phyloP scores from a whole-genome alignment of 2,888 invertebrate genomes.

The Netelia inedita region DNA sequence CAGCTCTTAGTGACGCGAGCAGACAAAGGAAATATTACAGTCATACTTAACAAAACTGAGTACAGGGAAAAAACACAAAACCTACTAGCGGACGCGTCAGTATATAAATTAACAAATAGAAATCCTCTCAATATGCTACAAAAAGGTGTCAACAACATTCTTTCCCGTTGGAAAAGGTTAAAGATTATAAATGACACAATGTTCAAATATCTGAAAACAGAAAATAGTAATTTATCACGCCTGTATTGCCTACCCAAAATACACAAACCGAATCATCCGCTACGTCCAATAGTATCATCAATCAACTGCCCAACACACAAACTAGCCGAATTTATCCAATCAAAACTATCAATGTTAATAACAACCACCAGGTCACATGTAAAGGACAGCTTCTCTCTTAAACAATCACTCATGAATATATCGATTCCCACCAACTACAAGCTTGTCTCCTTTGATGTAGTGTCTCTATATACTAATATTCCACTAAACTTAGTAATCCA shows the following conservation, averaged over 20 bases:
- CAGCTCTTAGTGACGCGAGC: conserved; percentile 25
- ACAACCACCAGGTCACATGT: neutral
- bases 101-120: conserved; percentile 11
- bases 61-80: conserved; percentile 11
- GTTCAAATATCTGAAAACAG: no score
- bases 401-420: neutral
- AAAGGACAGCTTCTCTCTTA: conserved; percentile 29
- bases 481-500: conserved; percentile 18
- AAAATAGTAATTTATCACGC: no score
- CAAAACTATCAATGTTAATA: conserved; percentile 9
- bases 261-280: conserved; percentile 15
- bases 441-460: conserved; percentile 42
- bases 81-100: conserved; percentile 5
- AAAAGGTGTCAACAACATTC: neutral
- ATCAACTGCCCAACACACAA: conserved; percentile 15
- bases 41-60: neutral
- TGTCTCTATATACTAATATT: no score
- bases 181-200: neutral
- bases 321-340: conserved; percentile 6
- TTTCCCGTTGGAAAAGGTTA: conserved; percentile 1
- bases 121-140: neutral
- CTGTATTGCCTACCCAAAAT: conserved; percentile 33
- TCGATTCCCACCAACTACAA: conserved; percentile 7
- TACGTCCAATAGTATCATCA: no score
- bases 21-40: conserved; percentile 23